phyloP scores from a whole-genome alignment of 1,140 invertebrate genomes.

The Trichomalopsis sarcophagae region DNA sequence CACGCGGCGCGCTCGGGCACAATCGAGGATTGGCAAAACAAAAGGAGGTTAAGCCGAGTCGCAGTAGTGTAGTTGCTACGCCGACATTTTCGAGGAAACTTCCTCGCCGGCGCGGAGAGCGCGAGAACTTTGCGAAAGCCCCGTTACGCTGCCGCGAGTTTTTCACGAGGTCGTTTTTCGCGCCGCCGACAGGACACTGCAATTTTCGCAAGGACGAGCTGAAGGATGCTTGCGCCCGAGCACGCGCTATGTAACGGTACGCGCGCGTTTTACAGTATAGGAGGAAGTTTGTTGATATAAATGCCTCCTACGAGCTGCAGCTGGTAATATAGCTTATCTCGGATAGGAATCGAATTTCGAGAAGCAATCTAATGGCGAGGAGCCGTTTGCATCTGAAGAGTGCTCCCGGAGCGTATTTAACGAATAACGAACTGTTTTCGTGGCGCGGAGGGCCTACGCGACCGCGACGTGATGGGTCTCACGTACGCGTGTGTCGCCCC shows the following conservation, averaged over 20 bases:
- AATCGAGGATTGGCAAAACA: slow-evolving; percentile 32
- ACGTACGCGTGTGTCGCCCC: not conserved
- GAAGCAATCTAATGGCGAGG: too few relatives aligned
- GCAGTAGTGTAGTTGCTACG: not conserved
- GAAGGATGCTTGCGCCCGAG: slow-evolving; percentile 19
- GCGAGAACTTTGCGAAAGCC: not conserved
- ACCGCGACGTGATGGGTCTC: not conserved
- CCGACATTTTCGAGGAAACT: slow-evolving; percentile 25
- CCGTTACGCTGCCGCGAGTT: not conserved
- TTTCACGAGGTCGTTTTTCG: slow-evolving; percentile 3
- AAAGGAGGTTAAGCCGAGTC: slow-evolving; percentile 7
- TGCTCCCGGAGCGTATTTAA: too few relatives aligned
- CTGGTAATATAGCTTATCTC: too few relatives aligned
- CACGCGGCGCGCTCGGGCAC: not conserved
- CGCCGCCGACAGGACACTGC: not conserved
- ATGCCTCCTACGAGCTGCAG: too few relatives aligned
- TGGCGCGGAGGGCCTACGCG: too few relatives aligned
- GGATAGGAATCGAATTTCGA: too few relatives aligned
- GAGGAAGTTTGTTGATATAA: too few relatives aligned
- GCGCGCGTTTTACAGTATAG: not conserved
- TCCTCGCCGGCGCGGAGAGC: not conserved
- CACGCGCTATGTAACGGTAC: not conserved
- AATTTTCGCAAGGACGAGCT: slow-evolving; percentile 42
- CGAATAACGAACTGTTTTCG: not conserved
- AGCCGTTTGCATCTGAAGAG: too few relatives aligned